Evolutionary conservation across 2,113 vertebrate species (phyloP).

Genomic region (Dipodomys ordii): DNA sequence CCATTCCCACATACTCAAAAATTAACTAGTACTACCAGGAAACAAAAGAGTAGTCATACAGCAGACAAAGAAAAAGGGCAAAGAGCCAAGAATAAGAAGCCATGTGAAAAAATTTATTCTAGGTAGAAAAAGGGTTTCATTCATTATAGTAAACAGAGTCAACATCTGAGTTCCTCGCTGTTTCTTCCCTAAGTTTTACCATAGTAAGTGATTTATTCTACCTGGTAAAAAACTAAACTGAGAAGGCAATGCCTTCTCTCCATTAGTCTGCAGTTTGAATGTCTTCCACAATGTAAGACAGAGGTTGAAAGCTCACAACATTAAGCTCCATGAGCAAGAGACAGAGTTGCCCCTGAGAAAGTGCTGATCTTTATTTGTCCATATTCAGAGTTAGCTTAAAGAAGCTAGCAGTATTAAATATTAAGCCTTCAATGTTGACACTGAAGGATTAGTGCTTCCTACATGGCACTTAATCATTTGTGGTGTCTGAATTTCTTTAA

Average conservation of each 20-base stretch:
- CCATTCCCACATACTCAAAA: neutral
- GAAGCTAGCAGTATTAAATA: neutral
- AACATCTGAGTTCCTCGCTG: neutral
- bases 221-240: neutral
- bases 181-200: neutral
- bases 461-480: neutral
- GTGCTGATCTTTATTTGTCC: neutral
- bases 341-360: neutral
- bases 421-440: neutral
- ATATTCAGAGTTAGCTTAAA: neutral
- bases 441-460: neutral
- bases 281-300: neutral
- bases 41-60: neutral
- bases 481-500: neutral
- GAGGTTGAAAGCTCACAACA: neutral
- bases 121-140: neutral
- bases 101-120: constrained; percentile 1
- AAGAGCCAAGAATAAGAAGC: neutral
- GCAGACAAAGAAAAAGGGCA: constrained; percentile 13
- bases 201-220: neutral
- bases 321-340: neutral
- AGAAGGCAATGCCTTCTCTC: neutral
- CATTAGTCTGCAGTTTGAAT: neutral
- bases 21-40: neutral
- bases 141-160: neutral